Conservation (phyloP, 2,888 invertebrate species). For the Noctua comes region DNA sequence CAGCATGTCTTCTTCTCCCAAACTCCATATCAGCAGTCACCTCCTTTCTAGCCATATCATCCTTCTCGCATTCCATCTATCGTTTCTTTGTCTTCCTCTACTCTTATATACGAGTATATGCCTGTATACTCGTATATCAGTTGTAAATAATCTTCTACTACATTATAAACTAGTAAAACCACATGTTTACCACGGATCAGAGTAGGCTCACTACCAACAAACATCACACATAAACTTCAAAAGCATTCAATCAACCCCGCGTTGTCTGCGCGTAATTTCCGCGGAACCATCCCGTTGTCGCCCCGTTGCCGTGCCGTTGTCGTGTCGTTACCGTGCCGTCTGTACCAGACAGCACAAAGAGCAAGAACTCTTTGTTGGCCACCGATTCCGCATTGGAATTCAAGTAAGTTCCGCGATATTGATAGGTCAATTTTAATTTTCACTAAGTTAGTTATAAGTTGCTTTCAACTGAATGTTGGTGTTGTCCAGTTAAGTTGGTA, state of each 20-base stretch:
- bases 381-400: constrained; percentile 61
- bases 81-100: too few species aligned
- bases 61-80: too few species aligned
- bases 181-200: neutral
- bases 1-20: too few species aligned
- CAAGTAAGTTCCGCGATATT: constrained; percentile 59
- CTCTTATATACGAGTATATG: too few species aligned
- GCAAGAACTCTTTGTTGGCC: constrained; percentile 64
- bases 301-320: constrained; percentile 53
- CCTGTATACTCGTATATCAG: neutral
- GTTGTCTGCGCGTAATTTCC: constrained; percentile 65
- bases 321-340: constrained; percentile 60
- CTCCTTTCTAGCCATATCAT: too few species aligned
- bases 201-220: constrained; percentile 8
- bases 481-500: neutral
- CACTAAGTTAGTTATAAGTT: constrained; percentile 42
- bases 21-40: too few species aligned
- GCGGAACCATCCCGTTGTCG: constrained; percentile 58
- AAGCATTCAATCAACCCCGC: constrained; percentile 62
- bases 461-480: constrained; percentile 4
- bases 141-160: neutral
- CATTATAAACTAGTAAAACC: neutral
- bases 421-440: constrained; percentile 66
- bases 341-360: constrained; percentile 65
- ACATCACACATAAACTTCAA: constrained; percentile 42